Percentiles rank a stretch among this genome's conserved stretches.
Evolutionary conservation across 2,797 vertebrate genomes (phyloP).

Genomic region (Danio tinwini): DNA sequence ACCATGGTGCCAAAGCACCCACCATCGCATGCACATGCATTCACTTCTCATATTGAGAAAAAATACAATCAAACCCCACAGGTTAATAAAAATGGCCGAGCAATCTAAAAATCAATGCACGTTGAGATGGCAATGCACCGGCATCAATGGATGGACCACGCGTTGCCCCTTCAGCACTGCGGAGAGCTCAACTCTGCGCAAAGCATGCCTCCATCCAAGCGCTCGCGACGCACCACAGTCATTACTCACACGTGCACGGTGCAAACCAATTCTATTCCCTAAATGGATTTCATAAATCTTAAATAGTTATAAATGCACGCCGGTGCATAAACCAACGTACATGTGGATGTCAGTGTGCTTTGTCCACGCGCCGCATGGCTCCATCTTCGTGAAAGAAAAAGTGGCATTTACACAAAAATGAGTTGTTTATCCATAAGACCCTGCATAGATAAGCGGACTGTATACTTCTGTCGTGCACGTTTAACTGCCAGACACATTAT

Average conservation of each 20-base stretch:
- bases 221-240: conserved; percentile 31
- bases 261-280: conserved; percentile 34
- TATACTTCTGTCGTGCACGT: conserved; percentile 32
- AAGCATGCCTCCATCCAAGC: conserved; percentile 41
- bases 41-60: background rate
- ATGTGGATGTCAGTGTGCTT: conserved; percentile 56
- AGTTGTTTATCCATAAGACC: background rate
- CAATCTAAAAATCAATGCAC: conserved; percentile 46
- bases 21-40: background rate
- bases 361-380: conserved; percentile 56
- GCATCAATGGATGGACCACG: conserved; percentile 46
- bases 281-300: conserved; percentile 43
- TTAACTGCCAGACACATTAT: conserved; percentile 39
- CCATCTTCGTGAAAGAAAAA: conserved; percentile 43
- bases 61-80: conserved; percentile 18
- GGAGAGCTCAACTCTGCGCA: conserved; percentile 52
- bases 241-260: conserved; percentile 42
- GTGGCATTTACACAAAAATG: conserved; percentile 25
- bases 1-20: background rate
- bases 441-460: background rate
- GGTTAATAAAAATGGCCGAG: conserved; percentile 33
- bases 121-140: conserved; percentile 37
- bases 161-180: conserved; percentile 51
- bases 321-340: conserved; percentile 46
- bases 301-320: conserved; percentile 18